Conservation (phyloP, 2,113 vertebrate species). For the Megaptera novaeangliae region DNA sequence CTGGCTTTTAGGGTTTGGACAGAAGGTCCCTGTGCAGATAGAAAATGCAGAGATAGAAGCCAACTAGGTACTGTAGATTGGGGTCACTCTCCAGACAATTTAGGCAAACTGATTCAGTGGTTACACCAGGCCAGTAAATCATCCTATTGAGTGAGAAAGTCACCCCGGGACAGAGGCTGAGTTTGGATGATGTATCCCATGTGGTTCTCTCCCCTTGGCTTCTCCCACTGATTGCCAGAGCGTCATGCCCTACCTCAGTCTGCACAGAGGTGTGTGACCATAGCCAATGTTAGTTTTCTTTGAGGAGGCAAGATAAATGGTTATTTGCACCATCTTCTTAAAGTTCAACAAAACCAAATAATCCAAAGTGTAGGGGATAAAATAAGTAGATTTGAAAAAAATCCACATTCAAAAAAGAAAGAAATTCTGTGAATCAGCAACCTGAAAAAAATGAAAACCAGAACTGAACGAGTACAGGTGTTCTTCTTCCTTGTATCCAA, state of each 20-base stretch:
- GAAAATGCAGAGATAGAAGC: not conserved
- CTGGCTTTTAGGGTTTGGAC: not conserved
- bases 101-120: not conserved
- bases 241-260: not conserved
- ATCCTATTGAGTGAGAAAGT: not conserved
- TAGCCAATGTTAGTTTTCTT: not conserved
- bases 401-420: not conserved
- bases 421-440: not conserved
- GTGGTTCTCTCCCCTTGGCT: not conserved
- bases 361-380: not conserved
- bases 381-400: not conserved
- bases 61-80: not conserved
- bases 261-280: not conserved
- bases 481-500: not conserved
- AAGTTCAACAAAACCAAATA: not conserved
- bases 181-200: not conserved
- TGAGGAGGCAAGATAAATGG: not conserved
- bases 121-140: not conserved
- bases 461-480: constrained; percentile 11
- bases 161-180: no score
- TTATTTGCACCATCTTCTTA: not conserved
- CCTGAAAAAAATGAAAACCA: constrained; percentile 28
- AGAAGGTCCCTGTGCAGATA: not conserved
- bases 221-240: not conserved
- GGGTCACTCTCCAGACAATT: not conserved